A percentile compares a stretch with the other conserved stretches of the same genome.
These are phyloP conservation scores for Copidosoma aretas DNA, from an alignment of 2,888 invertebrate species.

Conservation along the genomic window DNA sequence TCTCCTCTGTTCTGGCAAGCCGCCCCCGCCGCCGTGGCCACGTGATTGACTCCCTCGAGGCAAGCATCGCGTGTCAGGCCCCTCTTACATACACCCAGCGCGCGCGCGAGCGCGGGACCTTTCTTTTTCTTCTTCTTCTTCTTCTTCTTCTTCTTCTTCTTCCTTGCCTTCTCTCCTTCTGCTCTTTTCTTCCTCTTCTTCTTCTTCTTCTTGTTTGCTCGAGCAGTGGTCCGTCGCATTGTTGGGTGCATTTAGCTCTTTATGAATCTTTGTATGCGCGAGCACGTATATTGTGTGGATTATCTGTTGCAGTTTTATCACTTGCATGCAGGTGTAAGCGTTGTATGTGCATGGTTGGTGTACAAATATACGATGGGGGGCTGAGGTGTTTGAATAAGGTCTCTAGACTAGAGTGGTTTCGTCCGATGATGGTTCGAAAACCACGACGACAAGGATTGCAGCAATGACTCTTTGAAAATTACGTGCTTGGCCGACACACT, in stretches of 20 bases:
- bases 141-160: conserved; percentile 38
- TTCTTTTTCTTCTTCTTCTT: conserved; percentile 39
- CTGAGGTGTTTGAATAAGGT: too few species aligned
- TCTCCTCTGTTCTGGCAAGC: conserved; percentile 46
- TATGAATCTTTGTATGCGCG: too few species aligned
- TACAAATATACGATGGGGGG: too few species aligned
- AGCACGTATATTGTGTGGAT: too few species aligned
- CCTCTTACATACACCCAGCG: conserved; percentile 54
- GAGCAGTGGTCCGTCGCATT: not conserved
- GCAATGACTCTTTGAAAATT: conserved; percentile 6
- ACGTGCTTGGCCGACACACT: conserved; percentile 31
- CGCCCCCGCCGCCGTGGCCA: conserved; percentile 60
- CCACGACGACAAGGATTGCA: too few species aligned
- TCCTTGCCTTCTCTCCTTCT: conserved; percentile 31
- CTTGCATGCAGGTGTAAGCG: too few species aligned
- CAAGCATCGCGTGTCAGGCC: conserved; percentile 62
- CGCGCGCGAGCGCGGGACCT: conserved; percentile 40
- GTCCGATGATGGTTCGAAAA: too few species aligned
- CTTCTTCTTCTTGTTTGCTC: conserved; percentile 31
- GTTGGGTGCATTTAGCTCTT: too few species aligned
- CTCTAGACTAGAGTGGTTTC: too few species aligned
- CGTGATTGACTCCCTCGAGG: conserved; percentile 60
- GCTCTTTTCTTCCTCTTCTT: conserved; percentile 26
- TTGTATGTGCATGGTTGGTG: too few species aligned
- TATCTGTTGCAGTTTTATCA: too few species aligned